Conservation (phyloP, 2,888 invertebrate species). For the Geophilus truncorum region DNA sequence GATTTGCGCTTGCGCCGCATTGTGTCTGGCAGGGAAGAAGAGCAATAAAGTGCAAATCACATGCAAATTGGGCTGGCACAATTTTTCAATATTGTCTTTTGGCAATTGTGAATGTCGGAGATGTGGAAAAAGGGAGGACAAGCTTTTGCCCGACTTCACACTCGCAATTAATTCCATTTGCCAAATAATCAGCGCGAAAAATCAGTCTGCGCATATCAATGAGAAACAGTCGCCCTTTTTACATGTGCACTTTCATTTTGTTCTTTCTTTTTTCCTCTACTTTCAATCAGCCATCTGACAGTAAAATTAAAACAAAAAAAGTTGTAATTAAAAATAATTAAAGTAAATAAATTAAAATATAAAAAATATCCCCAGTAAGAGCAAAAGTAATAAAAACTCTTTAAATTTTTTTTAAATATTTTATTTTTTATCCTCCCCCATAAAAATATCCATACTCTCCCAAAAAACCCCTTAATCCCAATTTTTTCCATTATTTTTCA, state of each 20-base stretch:
- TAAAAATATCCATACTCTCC: too few relatives aligned
- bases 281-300: background rate
- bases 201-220: background rate
- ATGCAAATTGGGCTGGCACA: slow-evolving; percentile 29
- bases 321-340: too few relatives aligned
- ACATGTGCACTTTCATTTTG: background rate
- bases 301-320: too few relatives aligned
- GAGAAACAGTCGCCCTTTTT: background rate
- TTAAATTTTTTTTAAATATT: too few relatives aligned
- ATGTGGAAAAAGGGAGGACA: background rate
- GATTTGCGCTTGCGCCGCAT: background rate
- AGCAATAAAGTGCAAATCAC: slow-evolving; percentile 32
- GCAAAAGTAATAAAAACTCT: too few relatives aligned
- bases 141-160: background rate
- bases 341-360: too few relatives aligned
- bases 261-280: background rate
- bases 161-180: background rate
- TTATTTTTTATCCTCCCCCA: too few relatives aligned
- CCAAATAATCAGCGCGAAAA: background rate
- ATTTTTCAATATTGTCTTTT: slow-evolving; percentile 33
- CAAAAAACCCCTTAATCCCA: too few relatives aligned
- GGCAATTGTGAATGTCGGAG: background rate
- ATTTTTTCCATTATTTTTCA: too few relatives aligned
- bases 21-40: background rate
- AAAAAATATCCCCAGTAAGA: too few relatives aligned